Base-by-base conservation (phyloP, 2,113 vertebrate genomes). In the Gorsachius goisagi region DNA sequence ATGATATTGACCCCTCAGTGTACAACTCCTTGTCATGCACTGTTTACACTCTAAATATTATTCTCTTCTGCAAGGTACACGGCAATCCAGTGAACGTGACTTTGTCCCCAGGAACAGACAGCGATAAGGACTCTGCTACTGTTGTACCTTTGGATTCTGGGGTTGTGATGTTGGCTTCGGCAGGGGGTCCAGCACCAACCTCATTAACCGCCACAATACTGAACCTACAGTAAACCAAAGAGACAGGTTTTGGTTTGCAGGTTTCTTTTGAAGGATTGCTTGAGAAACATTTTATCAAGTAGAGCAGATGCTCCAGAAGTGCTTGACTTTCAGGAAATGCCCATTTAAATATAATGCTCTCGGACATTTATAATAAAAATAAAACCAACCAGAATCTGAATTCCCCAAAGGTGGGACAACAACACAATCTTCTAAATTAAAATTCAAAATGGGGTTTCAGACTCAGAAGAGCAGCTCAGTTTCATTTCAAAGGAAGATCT, bases 171-270 rank as follows among this genome's bases (percentile, higher is more conserved):
- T 39, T 96, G 49, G 95, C 96, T 97, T 98, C 97, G 0, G 98
- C 98, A 68, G 96, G 81, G 9, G 98, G 97, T 45, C 98, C 98
- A 79, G 97, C 97, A 58, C 98, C 98, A 85, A 91, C 90, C 83
- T 95, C 96, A 59, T 98, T 98, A 71, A 98, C 97, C 4, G 97
- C 98, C 79, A 97, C 96, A 50, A 98, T 92, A n/a, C 93, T 98
- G 97, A 98, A 96, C 95, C 98, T 99, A 15, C 7, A 32, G 60
- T 47, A 96, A 95, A 94, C 37, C 82, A 89, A 45, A 93, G 17
- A 88, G 39, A 85, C 9, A 35, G 26, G 41, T 39, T 79, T 89
- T 45, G 49, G 9, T 64, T 58, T 63, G 74, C 21, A 64, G 33
- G 14, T 92, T 81, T 52, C 23, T 72, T 90, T 15, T 16, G 20